These are phyloP conservation scores for Mallotus villosus DNA, from an alignment of 2,797 vertebrate species.

Conservation along the genomic window DNA sequence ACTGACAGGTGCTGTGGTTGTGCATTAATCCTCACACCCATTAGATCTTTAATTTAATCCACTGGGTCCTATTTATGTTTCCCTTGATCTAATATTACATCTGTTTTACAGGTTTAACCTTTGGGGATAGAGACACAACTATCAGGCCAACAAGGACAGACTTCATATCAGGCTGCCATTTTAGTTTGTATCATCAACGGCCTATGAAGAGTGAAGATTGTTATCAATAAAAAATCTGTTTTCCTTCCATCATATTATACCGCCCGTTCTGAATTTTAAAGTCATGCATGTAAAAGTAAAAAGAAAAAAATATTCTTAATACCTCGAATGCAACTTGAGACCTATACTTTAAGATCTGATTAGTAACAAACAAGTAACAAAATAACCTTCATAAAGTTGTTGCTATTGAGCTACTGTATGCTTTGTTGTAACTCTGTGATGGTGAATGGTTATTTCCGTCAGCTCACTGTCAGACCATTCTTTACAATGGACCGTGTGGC, in stretches of 20 bases:
- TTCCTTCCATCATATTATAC: background rate
- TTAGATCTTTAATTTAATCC: too few species aligned
- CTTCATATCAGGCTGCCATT: background rate
- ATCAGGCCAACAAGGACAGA: background rate
- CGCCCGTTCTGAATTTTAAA: background rate
- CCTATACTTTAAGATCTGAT: too few species aligned
- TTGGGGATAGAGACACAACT: slow-evolving; percentile 24
- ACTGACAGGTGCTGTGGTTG: slow-evolving; percentile 48
- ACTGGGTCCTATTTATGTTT: background rate
- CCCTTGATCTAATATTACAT: slow-evolving; percentile 11
- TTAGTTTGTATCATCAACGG: too few species aligned
- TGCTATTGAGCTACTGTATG: slow-evolving; percentile 21
- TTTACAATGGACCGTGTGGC: slow-evolving; percentile 17
- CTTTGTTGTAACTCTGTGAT: slow-evolving; percentile 13
- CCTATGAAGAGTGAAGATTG: background rate
- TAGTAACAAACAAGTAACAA: background rate
- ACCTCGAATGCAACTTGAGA: background rate
- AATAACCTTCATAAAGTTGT: slow-evolving; percentile 6
- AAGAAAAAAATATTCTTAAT: background rate
- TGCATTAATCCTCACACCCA: slow-evolving; percentile 8
- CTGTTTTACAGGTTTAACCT: slow-evolving; percentile 54
- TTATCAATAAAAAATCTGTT: background rate
- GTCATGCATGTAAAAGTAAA: background rate
- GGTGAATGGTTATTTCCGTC: slow-evolving; percentile 24
- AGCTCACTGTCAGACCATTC: slow-evolving; percentile 27